A percentile compares a stretch with the other conserved stretches of the same genome.
These are phyloP conservation scores for Pinna nobilis DNA, from an alignment of 1,140 invertebrate species.

Conservation along the genomic window DNA sequence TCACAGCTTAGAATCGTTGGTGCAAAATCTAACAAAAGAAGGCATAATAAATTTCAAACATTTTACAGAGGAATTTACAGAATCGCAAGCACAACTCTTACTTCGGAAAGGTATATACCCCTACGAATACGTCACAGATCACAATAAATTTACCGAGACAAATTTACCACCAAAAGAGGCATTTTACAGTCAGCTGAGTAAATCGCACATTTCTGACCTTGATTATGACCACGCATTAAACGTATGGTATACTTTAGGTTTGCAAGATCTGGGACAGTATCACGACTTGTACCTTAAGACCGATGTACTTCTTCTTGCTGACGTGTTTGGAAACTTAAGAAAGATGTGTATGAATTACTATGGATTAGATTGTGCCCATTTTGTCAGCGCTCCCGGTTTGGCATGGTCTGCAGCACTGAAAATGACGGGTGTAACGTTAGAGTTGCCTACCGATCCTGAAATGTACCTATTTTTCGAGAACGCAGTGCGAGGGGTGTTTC, in stretches of 20 bases:
- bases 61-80: conserved; percentile 9
- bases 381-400: conserved; percentile 59
- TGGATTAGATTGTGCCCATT: conserved; percentile 58
- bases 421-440: no score
- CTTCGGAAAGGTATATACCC: no score
- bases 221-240: conserved; percentile 57
- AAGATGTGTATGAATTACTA: conserved; percentile 40
- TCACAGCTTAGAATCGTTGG: conserved; percentile 54
- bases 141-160: conserved; percentile 9
- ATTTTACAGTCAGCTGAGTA: conserved; percentile 17
- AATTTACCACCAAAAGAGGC: not conserved
- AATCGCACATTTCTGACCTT: conserved; percentile 18
- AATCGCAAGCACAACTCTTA: conserved; percentile 4
- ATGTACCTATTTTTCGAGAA: conserved; percentile 58
- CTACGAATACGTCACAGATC: conserved; percentile 20
- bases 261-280: conserved; percentile 69
- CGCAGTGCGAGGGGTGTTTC: conserved; percentile 55
- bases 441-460: conserved; percentile 52
- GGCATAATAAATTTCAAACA: conserved; percentile 4
- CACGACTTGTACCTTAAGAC: conserved; percentile 71
- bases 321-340: conserved; percentile 76
- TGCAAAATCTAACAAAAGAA: conserved; percentile 9
- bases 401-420: conserved; percentile 31
- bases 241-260: conserved; percentile 62
- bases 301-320: conserved; percentile 52